Base-by-base conservation (phyloP, 1,140 invertebrate species). In the Lutraria rhynchaena region DNA sequence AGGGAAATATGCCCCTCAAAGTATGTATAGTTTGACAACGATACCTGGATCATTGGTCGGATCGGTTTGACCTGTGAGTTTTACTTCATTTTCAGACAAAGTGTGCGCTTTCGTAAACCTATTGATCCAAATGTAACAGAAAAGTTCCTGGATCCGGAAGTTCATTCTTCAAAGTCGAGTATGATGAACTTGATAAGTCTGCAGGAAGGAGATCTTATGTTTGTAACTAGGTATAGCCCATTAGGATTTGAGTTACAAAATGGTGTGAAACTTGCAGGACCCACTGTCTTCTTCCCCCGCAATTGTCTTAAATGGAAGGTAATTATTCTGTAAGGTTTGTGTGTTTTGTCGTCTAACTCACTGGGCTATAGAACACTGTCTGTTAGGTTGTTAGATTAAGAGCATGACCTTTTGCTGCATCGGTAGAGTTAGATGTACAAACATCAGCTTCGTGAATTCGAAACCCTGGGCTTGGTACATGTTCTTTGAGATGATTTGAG, bases 271-370 rank as follows among this genome's bases (percentile, higher is more conserved):
- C 11, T 65, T 4, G 13, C 61, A 3, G 61, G 61, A 4, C 61
- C 61, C 41, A 44, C 61, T 44, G 37, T 65, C 9, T 65, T 65
- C 22, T 65, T 65, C 22, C 61, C 61, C 41, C 35, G 61, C 5
- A 41, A 41, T 44, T 19, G 3, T 65, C 61, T 65, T 1, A 65
- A 46, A 33, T 65, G 61, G 61, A 65, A 65, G 31, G 61, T 65
- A 19, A 65, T 35, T 65, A 31, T 7, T 46, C 19, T 7, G 44
- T 46, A 7, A 46, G 19, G 7, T 46, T 19, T 46, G 44, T n/a
- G n/a, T n/a, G n/a, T n/a, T n/a, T n/a, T n/a, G n/a, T n/a, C n/a
- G n/a, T n/a, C n/a, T n/a, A n/a, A n/a, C n/a, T n/a, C n/a, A n/a
- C n/a, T n/a, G n/a, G n/a, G n/a, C n/a, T n/a, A n/a, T n/a, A n/a